These are phyloP conservation scores for Elgaria multicarinata DNA, from an alignment of 2,113 vertebrate species.

Conservation along the genomic window DNA sequence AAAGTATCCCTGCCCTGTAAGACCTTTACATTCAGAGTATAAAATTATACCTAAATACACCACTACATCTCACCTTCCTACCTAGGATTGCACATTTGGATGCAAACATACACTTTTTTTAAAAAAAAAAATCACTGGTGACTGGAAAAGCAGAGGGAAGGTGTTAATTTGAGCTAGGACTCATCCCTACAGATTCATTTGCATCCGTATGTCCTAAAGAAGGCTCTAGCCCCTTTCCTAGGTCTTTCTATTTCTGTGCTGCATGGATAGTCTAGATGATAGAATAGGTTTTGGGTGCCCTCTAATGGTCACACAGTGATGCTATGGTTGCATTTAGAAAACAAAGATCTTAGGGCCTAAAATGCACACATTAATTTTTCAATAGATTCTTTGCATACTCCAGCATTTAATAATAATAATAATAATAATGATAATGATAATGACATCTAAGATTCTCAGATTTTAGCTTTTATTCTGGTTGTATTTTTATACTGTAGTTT, in stretches of 20 bases:
- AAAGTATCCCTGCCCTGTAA: too few species aligned
- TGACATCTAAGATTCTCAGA: neutral
- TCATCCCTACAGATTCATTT: neutral
- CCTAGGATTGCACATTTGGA: too few species aligned
- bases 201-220: neutral
- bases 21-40: too few species aligned
- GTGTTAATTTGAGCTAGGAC: neutral
- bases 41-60: too few species aligned
- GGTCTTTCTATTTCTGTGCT: neutral
- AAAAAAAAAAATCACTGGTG: neutral
- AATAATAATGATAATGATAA: too few species aligned
- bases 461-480: too few species aligned
- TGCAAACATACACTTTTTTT: too few species aligned
- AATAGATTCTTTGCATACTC: neutral
- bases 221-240: neutral
- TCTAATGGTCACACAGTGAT: neutral
- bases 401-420: too few species aligned
- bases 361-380: neutral
- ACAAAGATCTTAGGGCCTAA: neutral
- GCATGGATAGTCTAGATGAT: too few species aligned
- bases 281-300: neutral
- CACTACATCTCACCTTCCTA: too few species aligned
- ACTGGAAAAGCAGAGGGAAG: neutral
- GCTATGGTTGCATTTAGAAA: neutral
- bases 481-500: too few species aligned